Evolutionary conservation across 2,888 invertebrate genomes (phyloP), one percentile per base, ranked within the genome.

Genomic region (Cheiracanthium punctorium): DNA sequence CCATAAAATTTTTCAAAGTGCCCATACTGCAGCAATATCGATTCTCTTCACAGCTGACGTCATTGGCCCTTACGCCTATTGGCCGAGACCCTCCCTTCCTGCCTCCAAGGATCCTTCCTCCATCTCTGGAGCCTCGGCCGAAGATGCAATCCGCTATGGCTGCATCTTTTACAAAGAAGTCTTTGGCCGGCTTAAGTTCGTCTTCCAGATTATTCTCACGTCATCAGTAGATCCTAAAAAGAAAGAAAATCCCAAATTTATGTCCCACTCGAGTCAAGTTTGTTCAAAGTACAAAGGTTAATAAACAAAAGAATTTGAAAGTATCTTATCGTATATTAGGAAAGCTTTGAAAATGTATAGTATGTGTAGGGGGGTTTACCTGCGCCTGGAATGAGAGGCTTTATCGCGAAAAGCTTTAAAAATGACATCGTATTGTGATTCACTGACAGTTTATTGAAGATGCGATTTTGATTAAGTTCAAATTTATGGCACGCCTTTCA

Each of bases 11-110:
- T 79, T 80, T 79, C 74, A 73, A 85, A 85, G 72, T 67, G 84
- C 79, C 43, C 84, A 79, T 86, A 80, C 85, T 86, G 85, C 85
- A 86, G 85, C 52, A 75, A 86, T 86, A 86, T 86, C 85, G 85
- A 86, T 86, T 80, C 80, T 33, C 80, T 80, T 80, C 85, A 79
- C 80, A 75, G 29, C 80, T 86, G 80, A 86, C 85, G 85, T 86
- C 85, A 85, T 74, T 74, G 84, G 67, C 14, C 41, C 69, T 85
- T 79, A 79, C 84, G 84, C 79, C 84, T 64, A 85, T 85, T 85
- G 84, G 84, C 79, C 84, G 79, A 82, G 32, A 67, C 79, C 30
- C 30, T 79, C 43, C 41, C 84, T 71, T 71, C 82, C 77, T 67
- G 82, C 84, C 64, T 84, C 77, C 69, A 74, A 85, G 84, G 74